phyloP scores from a whole-genome alignment of 2,113 vertebrate genomes.

The Erythrocercus mccallii region DNA sequence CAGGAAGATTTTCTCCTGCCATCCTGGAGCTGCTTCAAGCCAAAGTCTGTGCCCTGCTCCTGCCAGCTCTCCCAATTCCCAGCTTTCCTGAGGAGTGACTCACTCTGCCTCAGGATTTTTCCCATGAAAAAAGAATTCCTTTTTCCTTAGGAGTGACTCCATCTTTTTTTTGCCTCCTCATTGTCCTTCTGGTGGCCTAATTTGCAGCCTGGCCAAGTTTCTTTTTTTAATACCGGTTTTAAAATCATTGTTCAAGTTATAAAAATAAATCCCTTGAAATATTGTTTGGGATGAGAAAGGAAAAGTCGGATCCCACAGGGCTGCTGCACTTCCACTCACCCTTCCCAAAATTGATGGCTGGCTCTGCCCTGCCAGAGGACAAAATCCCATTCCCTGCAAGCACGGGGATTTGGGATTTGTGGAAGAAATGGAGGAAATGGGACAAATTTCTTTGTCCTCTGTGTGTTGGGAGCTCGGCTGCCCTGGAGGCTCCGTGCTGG shows the following conservation, averaged over 20 bases:
- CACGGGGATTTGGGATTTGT: background rate
- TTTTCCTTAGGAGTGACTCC: background rate
- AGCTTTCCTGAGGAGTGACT: background rate
- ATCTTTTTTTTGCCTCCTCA: background rate
- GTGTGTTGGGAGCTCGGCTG: background rate
- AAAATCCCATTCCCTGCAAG: background rate
- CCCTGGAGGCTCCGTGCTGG: too few species aligned
- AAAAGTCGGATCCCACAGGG: accelerated
- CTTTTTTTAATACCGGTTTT: background rate
- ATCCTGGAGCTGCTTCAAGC: background rate
- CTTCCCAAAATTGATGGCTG: background rate
- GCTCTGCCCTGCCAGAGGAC: accelerated
- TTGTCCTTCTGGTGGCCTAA: background rate
- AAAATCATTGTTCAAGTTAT: background rate
- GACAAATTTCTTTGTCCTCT: accelerated
- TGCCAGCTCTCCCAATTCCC: background rate
- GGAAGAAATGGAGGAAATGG: background rate
- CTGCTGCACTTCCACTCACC: background rate
- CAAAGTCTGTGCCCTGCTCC: background rate
- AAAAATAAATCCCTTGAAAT: background rate
- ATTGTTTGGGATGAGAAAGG: background rate
- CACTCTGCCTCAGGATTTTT: background rate
- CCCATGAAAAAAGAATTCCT: background rate
- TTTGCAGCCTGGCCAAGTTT: background rate
- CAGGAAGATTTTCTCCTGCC: background rate